Conservation (phyloP, 1,140 invertebrate species). For the Olivierus martensii region DNA sequence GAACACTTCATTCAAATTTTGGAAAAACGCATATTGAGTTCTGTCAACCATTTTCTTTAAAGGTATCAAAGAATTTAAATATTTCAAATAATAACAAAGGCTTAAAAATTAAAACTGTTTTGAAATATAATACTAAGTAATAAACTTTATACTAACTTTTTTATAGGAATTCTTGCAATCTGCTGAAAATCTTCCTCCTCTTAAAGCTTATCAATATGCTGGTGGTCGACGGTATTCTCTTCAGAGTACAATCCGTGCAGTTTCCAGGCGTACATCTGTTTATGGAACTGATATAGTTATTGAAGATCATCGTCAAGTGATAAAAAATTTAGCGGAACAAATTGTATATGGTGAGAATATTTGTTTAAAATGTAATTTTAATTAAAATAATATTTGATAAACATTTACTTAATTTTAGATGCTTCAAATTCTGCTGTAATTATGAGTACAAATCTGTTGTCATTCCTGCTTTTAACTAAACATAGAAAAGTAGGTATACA, state of each 20-base stretch:
- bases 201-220: conserved; percentile 2
- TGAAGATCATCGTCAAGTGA: conserved; percentile 56
- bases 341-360: conserved; percentile 57
- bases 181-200: conserved; percentile 10
- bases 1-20: conserved; percentile 65
- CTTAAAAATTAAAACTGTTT: too few species aligned
- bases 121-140: too few species aligned
- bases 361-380: not conserved
- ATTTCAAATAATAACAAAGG: too few species aligned
- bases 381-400: not conserved
- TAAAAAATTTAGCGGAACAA: conserved; percentile 72
- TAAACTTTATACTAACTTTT: too few species aligned
- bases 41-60: conserved; percentile 80
- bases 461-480: conserved; percentile 65
- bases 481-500: conserved; percentile 40
- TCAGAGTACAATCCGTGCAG: conserved; percentile 13
- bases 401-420: conserved; percentile 41
- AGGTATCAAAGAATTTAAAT: too few species aligned
- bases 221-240: not conserved
- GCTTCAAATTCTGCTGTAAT: conserved; percentile 60
- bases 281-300: conserved; percentile 20
- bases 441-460: conserved; percentile 82
- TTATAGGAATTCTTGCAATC: conserved; percentile 10
- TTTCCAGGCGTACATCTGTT: conserved; percentile 13
- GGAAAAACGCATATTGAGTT: conserved; percentile 83